Evolutionary conservation across 1,140 invertebrate genomes (phyloP).

Genomic region (Ladona fulva): DNA sequence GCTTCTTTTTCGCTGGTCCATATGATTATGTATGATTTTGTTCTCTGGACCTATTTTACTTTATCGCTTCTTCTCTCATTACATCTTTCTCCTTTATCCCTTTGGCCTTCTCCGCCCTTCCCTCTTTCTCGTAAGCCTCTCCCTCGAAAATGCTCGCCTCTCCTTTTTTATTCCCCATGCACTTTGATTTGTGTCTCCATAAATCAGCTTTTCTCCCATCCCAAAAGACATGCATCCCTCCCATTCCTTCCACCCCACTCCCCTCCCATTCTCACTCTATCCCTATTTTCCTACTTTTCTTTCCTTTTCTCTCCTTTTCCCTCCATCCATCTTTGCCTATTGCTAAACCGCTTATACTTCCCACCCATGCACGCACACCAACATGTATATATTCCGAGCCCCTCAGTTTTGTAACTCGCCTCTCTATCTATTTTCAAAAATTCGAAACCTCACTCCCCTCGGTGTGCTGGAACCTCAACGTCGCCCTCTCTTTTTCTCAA

Average conservation of each 20-base stretch:
- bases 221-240: background rate
- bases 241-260: background rate
- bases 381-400: background rate
- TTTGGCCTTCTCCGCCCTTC: background rate
- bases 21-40: background rate
- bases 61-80: background rate
- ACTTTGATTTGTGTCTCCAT: slow-evolving; percentile 6
- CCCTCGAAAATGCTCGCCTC: background rate
- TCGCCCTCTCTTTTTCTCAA: background rate
- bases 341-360: background rate
- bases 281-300: background rate
- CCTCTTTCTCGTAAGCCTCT: background rate
- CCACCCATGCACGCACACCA: background rate
- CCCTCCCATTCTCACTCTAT: background rate
- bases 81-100: background rate
- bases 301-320: background rate
- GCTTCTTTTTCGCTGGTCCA: no score
- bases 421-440: background rate
- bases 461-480: no score
- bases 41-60: background rate
- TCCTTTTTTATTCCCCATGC: slow-evolving; percentile 5
- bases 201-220: background rate
- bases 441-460: no score
- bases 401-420: no score
- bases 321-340: background rate